phyloP scores from a whole-genome alignment of 2,113 vertebrate species.

The Periophthalmus modestus region DNA sequence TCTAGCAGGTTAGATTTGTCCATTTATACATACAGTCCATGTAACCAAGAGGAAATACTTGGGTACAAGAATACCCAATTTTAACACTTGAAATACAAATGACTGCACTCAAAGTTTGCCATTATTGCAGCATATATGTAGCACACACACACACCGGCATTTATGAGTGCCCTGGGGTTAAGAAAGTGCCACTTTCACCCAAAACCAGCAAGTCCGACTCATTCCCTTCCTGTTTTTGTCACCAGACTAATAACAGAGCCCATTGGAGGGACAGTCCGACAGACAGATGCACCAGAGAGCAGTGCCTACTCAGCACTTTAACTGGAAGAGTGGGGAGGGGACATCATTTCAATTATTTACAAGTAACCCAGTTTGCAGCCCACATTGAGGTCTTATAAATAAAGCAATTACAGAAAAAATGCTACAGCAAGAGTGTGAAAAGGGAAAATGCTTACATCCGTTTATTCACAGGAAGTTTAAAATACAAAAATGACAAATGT shows the following conservation, averaged over 20 bases:
- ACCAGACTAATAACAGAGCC: slow-evolving; percentile 36
- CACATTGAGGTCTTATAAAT: slow-evolving; percentile 5
- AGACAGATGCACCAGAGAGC: slow-evolving; percentile 9
- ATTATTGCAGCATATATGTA: neutral
- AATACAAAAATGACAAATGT: neutral
- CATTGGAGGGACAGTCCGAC: slow-evolving; percentile 25
- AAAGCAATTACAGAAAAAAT: slow-evolving; percentile 10
- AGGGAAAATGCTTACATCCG: slow-evolving; percentile 4
- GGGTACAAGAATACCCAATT: neutral
- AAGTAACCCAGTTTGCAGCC: slow-evolving; percentile 31
- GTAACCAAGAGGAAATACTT: no score
- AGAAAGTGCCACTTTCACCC: slow-evolving; percentile 34
- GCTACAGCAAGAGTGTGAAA: neutral
- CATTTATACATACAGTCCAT: no score
- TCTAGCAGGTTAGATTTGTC: no score
- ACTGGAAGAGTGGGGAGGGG: neutral
- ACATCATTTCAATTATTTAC: slow-evolving; percentile 47
- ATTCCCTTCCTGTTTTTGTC: slow-evolving; percentile 73
- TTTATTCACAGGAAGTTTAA: slow-evolving; percentile 16
- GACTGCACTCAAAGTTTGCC: neutral
- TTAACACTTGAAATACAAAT: neutral
- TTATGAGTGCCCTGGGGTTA: neutral
- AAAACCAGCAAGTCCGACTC: slow-evolving; percentile 53
- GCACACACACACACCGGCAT: neutral
- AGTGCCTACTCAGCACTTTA: slow-evolving; percentile 38